Evolutionary conservation across 2,113 vertebrate genomes (phyloP).

Genomic region (Epinephelus fuscoguttatus): DNA sequence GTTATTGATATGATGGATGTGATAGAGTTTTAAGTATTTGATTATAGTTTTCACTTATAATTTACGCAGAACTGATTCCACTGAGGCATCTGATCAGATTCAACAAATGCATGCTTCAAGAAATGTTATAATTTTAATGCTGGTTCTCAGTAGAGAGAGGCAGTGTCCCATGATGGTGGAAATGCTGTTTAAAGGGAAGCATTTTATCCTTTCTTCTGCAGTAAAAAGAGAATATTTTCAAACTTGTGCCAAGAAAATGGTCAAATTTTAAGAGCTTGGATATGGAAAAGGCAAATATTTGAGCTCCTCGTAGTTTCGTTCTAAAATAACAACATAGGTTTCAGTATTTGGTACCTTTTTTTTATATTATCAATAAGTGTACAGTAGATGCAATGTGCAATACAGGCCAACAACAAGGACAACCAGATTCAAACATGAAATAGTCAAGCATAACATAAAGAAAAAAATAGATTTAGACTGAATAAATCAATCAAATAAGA

Average conservation of each 20-base stretch:
- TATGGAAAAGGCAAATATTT: neutral
- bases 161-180: neutral
- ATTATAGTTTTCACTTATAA: neutral
- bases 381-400: neutral
- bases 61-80: neutral
- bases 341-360: neutral
- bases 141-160: neutral
- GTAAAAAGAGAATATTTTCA: neutral
- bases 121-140: neutral
- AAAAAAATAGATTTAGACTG: neutral
- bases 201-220: neutral
- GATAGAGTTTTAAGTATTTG: neutral
- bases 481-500: too few relatives aligned
- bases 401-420: neutral
- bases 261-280: neutral
- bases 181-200: neutral
- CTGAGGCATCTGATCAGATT: neutral
- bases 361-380: neutral
- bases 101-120: neutral
- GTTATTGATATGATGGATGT: neutral
- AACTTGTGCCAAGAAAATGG: neutral
- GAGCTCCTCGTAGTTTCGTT: neutral
- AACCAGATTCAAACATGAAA: neutral
- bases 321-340: neutral
- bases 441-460: too few relatives aligned